Percentiles rank a stretch among this genome's conserved stretches.
Conservation (phyloP, 2,888 invertebrate species). For the Saturnia japonica region DNA sequence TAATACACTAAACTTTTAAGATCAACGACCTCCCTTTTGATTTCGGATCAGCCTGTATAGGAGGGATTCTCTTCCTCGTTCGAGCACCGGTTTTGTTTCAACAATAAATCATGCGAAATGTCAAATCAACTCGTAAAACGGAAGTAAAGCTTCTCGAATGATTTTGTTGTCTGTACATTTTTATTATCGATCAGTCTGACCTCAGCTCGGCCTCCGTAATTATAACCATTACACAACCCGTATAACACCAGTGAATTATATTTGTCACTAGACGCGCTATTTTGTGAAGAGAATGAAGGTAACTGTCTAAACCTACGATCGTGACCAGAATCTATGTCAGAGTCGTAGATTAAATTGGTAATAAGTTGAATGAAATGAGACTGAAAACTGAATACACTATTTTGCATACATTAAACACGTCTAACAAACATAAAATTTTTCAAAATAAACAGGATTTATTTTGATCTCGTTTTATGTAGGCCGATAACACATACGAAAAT, state of each 20-base stretch:
- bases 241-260: neutral
- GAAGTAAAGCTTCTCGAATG: neutral
- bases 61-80: conserved; percentile 3
- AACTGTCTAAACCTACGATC: neutral
- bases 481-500: no score
- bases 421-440: no score
- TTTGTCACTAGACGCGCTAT: neutral
- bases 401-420: no score
- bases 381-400: no score
- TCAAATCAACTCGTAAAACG: neutral
- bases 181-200: neutral
- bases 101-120: conserved; percentile 3
- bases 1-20: neutral
- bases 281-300: neutral
- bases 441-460: no score
- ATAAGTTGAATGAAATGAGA: no score
- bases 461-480: no score
- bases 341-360: no score
- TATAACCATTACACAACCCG: neutral
- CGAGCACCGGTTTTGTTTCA: neutral
- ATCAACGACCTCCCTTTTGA: neutral
- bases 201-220: neutral
- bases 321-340: neutral
- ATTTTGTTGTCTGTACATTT: neutral
- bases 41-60: neutral